Base-by-base conservation (phyloP, 2,797 vertebrate species). In the Halcyon badia region DNA sequence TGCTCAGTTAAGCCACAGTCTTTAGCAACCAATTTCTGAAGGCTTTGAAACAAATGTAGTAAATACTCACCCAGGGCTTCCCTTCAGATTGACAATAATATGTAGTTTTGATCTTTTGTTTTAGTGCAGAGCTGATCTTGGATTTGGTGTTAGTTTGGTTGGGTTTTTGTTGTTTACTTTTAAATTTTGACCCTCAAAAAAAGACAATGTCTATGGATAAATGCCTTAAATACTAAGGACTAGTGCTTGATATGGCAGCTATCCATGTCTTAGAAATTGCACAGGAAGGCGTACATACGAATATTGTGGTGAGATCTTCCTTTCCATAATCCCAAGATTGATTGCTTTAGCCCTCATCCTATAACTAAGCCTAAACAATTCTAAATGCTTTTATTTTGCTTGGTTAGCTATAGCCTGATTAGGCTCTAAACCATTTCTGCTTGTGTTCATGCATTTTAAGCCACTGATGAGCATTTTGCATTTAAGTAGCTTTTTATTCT, bases 321-420 rank as follows among this genome's bases (percentile, higher is more conserved):
- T 89, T 75, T 51, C 54, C 16, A 9, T 89, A 62, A 83, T 83
- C 57, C 44, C 66, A 72, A 87, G 26, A 69, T 66, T 13, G 64
- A 73, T 70, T 5, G 3, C 72, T 78, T 85, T 71, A 71, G 35
- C 11, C n/a, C 9, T 91, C n/a, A 57, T 77, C 60, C 3, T 71
- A 8, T 77, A 89, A 49, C 52, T 93, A 84, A 89, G 54, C 66
- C 70, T 81, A 58, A 94, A 66, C 20, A 82, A 21, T 89, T 92
- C 41, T 69, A 75, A 86, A 62, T 85, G 72, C 64, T 85, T 96
- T 89, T 71, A 30, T 81, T 90, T 93, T 89, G 14, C 25, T 72
- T 86, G 61, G 22, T 87, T 87, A 79, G 73, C 85, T 87, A 6
- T 64, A 83, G 56, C 58, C 46, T 85, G 58, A n/a, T 76, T 66